A percentile compares a stretch with the other conserved stretches of the same genome.
Conservation (phyloP, 2,888 invertebrate species). For the Clitarchus hookeri region DNA sequence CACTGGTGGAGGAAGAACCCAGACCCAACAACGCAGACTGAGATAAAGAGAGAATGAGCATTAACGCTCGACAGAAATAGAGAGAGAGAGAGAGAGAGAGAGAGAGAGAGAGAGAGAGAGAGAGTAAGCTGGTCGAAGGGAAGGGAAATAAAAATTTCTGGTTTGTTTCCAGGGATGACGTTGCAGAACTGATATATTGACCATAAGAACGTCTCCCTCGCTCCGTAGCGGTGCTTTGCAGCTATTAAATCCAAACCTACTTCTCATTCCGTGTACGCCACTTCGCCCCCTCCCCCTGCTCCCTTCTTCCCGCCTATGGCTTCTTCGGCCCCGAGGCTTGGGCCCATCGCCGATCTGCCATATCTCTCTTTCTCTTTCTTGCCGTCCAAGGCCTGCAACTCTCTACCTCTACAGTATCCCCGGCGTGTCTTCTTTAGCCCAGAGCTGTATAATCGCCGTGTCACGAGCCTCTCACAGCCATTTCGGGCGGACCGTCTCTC, state of each 20-base stretch:
- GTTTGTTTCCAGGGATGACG: constrained; percentile 1
- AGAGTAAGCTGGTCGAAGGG: neutral
- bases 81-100: neutral
- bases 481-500: too few species aligned
- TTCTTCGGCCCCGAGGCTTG: constrained; percentile 4
- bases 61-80: neutral
- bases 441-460: neutral
- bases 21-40: neutral
- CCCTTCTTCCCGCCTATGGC: neutral
- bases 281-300: neutral
- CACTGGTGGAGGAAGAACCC: neutral
- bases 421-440: constrained; percentile 3
- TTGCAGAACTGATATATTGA: constrained; percentile 6
- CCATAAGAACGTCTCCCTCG: neutral
- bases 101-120: neutral
- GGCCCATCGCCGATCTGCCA: neutral
- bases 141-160: constrained; percentile 1
- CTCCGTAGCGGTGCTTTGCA: neutral
- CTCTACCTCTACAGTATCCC: too few species aligned
- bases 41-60: constrained; percentile 10
- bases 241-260: constrained; percentile 14
- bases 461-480: neutral
- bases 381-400: constrained; percentile 14
- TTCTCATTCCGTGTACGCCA: constrained; percentile 5
- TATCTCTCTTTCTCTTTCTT: neutral